Conservation (phyloP, 2,113 vertebrate genomes). For the Pachyramphus minor region DNA sequence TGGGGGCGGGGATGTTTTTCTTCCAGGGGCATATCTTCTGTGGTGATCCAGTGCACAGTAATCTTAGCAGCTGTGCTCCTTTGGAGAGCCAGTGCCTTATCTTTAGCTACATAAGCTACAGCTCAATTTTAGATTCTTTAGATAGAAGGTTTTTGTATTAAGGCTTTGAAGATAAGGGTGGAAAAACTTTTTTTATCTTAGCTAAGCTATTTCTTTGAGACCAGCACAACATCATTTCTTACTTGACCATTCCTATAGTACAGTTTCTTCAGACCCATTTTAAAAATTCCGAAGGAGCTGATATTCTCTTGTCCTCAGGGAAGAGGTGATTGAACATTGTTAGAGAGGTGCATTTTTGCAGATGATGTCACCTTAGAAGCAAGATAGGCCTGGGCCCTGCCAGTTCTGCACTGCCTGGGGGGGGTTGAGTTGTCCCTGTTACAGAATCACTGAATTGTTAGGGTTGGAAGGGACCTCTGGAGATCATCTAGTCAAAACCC, state of each 20-base stretch:
- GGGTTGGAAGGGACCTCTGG: neutral
- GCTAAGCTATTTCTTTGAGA: neutral
- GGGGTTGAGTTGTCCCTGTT: neutral
- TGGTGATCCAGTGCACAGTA: neutral
- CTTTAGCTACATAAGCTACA: neutral
- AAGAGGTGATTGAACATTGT: neutral
- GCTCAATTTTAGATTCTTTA: neutral
- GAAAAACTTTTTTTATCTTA: neutral
- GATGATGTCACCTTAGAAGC: neutral
- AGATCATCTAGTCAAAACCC: neutral
- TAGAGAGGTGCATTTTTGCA: neutral
- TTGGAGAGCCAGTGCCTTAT: neutral
- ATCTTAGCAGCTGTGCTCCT: neutral
- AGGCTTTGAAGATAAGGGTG: neutral
- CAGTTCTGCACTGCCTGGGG: neutral
- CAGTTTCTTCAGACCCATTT: neutral
- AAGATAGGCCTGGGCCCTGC: neutral
- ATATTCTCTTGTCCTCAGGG: neutral
- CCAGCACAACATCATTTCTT: neutral
- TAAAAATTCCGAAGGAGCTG: neutral
- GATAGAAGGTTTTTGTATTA: neutral
- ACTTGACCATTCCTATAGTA: neutral
- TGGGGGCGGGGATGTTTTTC: neutral
- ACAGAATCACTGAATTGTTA: neutral
- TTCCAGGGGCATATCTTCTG: neutral